Evolutionary conservation across 2,888 invertebrate species (phyloP).

Genomic region (Autographa gamma): DNA sequence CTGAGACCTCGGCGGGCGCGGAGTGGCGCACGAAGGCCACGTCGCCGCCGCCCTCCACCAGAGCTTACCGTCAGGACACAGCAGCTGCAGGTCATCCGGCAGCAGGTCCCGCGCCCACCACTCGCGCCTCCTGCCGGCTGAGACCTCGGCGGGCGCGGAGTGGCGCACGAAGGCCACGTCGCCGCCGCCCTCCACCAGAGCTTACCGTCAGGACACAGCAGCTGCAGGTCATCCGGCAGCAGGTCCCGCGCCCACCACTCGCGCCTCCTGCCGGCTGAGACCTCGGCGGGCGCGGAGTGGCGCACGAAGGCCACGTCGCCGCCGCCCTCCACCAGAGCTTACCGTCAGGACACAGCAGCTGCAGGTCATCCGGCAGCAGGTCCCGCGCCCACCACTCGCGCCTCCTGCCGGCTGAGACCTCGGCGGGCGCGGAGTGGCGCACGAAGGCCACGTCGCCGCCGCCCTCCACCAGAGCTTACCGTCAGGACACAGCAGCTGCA

Average conservation of each 20-base stretch:
- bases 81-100: constrained; percentile 96
- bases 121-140: constrained; percentile 96
- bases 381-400: constrained; percentile 98
- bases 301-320: constrained; percentile 98
- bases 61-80: too few relatives aligned
- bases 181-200: constrained; percentile 98
- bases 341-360: constrained; percentile 97
- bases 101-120: constrained; percentile 98
- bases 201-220: too few relatives aligned
- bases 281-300: constrained; percentile 97
- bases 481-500: constrained; percentile 97
- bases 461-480: constrained; percentile 98
- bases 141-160: constrained; percentile 96
- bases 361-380: constrained; percentile 96
- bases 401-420: constrained; percentile 97
- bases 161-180: constrained; percentile 98
- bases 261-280: constrained; percentile 95
- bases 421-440: constrained; percentile 97
- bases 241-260: constrained; percentile 98
- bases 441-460: constrained; percentile 98
- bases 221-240: constrained; percentile 96
- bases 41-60: constrained; percentile 97
- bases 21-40: constrained; percentile 98
- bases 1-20: constrained; percentile 96
- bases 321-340: constrained; percentile 98